Evolutionary conservation across 2,113 vertebrate species (phyloP).

Genomic region (Loxodonta africana): DNA sequence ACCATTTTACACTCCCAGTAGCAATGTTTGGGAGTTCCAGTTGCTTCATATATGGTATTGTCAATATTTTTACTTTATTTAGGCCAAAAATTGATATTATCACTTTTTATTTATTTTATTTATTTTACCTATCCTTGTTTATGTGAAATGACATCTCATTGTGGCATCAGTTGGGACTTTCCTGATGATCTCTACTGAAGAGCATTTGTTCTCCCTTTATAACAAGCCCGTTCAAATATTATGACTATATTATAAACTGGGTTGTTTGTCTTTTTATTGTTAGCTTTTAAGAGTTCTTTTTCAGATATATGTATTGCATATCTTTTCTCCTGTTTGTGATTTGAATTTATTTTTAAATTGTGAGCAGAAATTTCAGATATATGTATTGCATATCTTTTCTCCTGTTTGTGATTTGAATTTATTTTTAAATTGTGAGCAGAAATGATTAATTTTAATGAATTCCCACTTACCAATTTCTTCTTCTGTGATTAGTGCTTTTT

Average conservation of each 20-base stretch:
- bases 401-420: background rate
- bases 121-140: background rate
- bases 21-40: background rate
- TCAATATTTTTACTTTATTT: background rate
- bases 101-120: conserved; percentile 24
- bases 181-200: background rate
- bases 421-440: conserved; percentile 13
- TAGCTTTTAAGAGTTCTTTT: background rate
- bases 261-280: background rate
- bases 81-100: background rate
- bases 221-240: background rate
- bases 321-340: background rate
- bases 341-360: background rate
- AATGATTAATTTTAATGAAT: background rate
- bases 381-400: background rate
- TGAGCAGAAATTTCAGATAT: background rate
- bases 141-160: background rate
- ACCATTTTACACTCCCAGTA: background rate
- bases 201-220: background rate
- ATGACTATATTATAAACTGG: background rate
- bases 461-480: background rate
- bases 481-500: background rate
- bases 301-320: background rate
- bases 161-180: background rate
- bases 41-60: background rate